Percentiles rank a stretch among this genome's conserved stretches.
Conservation (phyloP, 1,140 invertebrate genomes). For the Drosophila parabipectinata region DNA sequence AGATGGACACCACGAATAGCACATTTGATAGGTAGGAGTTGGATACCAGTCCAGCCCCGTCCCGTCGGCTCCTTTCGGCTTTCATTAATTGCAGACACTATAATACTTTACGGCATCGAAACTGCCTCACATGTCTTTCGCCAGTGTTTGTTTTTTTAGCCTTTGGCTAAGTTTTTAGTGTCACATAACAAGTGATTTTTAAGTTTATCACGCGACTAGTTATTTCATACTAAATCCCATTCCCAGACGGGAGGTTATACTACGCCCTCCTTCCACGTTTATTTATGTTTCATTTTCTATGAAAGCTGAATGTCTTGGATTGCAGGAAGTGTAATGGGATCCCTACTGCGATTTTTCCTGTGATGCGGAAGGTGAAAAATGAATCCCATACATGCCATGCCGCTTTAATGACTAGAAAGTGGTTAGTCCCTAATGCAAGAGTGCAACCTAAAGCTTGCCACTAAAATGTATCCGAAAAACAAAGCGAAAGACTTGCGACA, state of each 20-base stretch:
- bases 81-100: conserved; percentile 43
- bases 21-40: conserved; percentile 13
- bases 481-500: neutral
- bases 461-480: neutral
- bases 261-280: conserved; percentile 9
- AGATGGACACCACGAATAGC: conserved; percentile 22
- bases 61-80: conserved; percentile 11
- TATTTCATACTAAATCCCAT: neutral
- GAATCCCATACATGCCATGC: conserved; percentile 15
- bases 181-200: conserved; percentile 39
- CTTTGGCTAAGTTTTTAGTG: conserved; percentile 36
- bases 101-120: conserved; percentile 32
- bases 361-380: conserved; percentile 23
- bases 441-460: conserved; percentile 12
- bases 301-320: neutral
- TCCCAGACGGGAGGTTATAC: neutral
- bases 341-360: neutral
- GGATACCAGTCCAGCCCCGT: conserved; percentile 19
- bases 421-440: conserved; percentile 7
- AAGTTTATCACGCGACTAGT: conserved; percentile 32
- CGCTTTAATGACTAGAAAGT: conserved; percentile 29
- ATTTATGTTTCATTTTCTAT: neutral
- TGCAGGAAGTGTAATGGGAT: conserved; percentile 4
- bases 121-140: conserved; percentile 23
- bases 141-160: conserved; percentile 16